A percentile compares a stretch with the other conserved stretches of the same genome.
Evolutionary conservation across 2,888 invertebrate genomes (phyloP).

Genomic region (Caenorhabditis sp.): DNA sequence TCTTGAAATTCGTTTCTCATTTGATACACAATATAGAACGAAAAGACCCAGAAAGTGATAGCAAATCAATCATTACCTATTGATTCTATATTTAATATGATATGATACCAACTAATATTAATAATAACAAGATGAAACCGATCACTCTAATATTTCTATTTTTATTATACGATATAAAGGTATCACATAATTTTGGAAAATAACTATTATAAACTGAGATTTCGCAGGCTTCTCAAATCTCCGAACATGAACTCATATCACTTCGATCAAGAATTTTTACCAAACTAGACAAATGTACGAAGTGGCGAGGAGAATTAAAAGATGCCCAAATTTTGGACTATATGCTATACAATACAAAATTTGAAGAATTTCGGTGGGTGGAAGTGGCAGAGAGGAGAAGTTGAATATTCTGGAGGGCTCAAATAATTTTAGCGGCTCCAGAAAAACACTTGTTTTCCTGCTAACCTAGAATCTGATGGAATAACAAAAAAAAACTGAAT

Average conservation of each 20-base stretch:
- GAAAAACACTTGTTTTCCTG: no score
- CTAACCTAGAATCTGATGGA: no score
- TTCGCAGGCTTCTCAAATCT: neutral
- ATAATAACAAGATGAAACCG: neutral
- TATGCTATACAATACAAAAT: constrained; percentile 30
- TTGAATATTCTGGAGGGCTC: no score
- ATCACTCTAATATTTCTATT: neutral
- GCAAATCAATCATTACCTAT: neutral
- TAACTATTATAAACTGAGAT: neutral
- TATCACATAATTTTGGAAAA: neutral
- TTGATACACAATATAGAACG: neutral
- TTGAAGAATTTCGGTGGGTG: constrained; percentile 41
- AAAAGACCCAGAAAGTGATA: neutral
- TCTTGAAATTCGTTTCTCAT: neutral
- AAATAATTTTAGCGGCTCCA: no score
- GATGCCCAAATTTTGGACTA: constrained; percentile 21
- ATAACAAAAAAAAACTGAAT: constrained; percentile 26
- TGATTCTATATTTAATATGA: neutral
- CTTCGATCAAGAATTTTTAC: constrained; percentile 23
- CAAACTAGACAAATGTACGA: constrained; percentile 42
- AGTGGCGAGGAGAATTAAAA: constrained; percentile 24
- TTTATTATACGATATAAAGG: neutral
- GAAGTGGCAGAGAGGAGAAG: no score
- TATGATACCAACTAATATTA: neutral
- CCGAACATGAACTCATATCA: constrained; percentile 21